Conservation (phyloP, 1,140 invertebrate species). For the Trichomalopsis sarcophagae region DNA sequence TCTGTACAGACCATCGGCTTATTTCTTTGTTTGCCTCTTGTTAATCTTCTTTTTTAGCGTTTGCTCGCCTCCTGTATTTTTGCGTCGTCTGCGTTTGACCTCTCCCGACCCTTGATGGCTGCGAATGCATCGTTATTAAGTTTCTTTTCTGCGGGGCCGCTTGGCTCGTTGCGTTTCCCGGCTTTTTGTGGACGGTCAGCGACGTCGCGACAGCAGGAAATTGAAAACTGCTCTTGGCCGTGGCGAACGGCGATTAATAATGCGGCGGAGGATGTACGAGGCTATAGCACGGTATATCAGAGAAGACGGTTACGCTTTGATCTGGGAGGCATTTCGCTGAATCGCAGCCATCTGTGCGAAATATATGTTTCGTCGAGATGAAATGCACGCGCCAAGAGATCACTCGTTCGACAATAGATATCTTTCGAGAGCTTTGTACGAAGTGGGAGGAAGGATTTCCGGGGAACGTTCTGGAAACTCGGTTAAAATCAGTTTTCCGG, state of each 20-base stretch:
- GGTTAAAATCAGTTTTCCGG: not conserved
- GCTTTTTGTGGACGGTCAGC: not conserved
- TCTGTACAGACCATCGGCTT: conserved; percentile 11
- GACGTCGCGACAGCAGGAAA: not conserved
- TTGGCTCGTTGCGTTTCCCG: not conserved
- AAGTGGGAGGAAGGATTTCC: no score
- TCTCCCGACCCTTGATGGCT: not conserved
- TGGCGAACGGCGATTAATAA: no score
- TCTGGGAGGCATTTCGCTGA: no score
- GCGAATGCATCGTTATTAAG: conserved; percentile 31
- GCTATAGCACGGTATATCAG: no score
- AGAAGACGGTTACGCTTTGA: no score
- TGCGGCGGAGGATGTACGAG: no score
- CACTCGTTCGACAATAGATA: no score
- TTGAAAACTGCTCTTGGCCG: not conserved
- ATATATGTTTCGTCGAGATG: no score
- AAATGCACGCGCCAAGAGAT: no score
- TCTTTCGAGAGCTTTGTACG: no score
- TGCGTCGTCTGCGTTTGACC: not conserved
- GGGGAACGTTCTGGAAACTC: not conserved
- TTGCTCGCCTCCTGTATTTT: not conserved
- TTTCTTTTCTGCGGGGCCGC: conserved; percentile 26
- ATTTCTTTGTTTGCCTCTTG: conserved; percentile 18
- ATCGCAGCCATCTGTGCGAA: no score
- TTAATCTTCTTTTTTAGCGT: conserved; percentile 8